These are phyloP conservation scores for Takifugu rubripes DNA, from an alignment of 2,797 vertebrate genomes.

Conservation along the genomic window DNA sequence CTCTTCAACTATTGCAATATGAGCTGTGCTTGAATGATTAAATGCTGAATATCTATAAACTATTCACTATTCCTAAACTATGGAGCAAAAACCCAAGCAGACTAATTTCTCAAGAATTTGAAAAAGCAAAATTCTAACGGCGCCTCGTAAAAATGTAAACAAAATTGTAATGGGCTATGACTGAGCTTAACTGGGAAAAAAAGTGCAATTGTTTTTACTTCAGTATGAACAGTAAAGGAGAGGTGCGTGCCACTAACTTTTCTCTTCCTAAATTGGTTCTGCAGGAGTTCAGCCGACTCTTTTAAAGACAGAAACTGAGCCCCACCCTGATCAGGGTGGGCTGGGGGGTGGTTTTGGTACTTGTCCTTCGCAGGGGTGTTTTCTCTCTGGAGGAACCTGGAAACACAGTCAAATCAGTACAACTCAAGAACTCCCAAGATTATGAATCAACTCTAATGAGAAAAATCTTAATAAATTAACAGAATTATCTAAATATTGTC, in stretches of 20 bases:
- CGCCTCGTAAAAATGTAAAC: too few species aligned
- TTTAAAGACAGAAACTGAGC: conserved; percentile 81
- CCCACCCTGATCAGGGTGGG: conserved; percentile 77
- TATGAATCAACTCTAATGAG: neutral
- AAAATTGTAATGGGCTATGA: too few species aligned
- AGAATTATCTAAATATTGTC: too few species aligned
- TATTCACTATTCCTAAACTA: too few species aligned
- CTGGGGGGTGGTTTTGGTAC: conserved; percentile 79
- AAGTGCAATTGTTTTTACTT: neutral
- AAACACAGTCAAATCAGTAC: conserved; percentile 11
- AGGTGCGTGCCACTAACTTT: conserved; percentile 71
- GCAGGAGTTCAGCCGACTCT: conserved; percentile 82
- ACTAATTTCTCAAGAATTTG: too few species aligned
- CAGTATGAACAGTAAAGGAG: neutral
- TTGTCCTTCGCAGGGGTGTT: conserved; percentile 60
- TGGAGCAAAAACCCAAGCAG: too few species aligned
- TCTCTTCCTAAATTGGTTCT: conserved; percentile 80
- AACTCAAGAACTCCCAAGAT: neutral
- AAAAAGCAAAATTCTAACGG: too few species aligned
- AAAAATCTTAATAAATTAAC: neutral
- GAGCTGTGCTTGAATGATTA: too few species aligned
- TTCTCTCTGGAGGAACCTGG: conserved; percentile 72
- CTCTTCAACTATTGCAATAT: too few species aligned
- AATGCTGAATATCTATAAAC: too few species aligned
- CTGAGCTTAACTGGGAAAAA: too few species aligned